Base-by-base conservation (phyloP, 2,797 vertebrate species). In the Hyperoplus immaculatus region DNA sequence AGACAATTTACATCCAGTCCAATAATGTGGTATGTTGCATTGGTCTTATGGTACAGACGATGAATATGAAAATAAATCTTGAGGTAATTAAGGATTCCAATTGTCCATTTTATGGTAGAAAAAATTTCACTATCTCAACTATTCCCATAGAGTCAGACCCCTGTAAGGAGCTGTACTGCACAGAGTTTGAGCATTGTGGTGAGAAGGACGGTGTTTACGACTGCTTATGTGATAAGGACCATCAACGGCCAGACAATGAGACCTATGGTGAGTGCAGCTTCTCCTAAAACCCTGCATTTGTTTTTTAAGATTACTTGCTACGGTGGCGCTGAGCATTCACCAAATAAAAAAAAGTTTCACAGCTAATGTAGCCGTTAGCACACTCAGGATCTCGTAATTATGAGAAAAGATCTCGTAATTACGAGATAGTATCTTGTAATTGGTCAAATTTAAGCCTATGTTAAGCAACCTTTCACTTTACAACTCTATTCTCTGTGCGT, bases 151-250 rank as follows among this genome's bases (percentile, higher is more conserved):
- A 77, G 49, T 49, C 82, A 36, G 78, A 92, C 66, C 91, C 89
- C 0, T 94, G 93, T 78, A 75, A 88, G n/a, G 4, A 81, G 1
- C 73, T 87, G 62, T 2, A 75, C 55, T 94, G 94, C 53, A 73
- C 81, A n/a, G 88, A 92, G 2, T 8, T 82, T 12, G 94, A 94
- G 62, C 93, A 90, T 92, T 94, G 93, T 67, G 92, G 93, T 5
- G 47, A 90, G 63, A 87, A 80, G 15, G 43, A 90, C 0, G 79
- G 88, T 0, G 71, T 91, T 8, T 85, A 88, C 0, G 91, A 88
- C 71, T 94, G 94, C 64, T 89, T 88, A 75, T 94, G 93, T 77
- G 76, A 93, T 47, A 84, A 91, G 8, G 10, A 78, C 53, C 62
- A 87, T 50, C 38, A 76, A 29, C 69, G 78, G 0, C n/a, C 15